Evolutionary conservation across 1,140 invertebrate species (phyloP).

Genomic region (Panonychus citri): DNA sequence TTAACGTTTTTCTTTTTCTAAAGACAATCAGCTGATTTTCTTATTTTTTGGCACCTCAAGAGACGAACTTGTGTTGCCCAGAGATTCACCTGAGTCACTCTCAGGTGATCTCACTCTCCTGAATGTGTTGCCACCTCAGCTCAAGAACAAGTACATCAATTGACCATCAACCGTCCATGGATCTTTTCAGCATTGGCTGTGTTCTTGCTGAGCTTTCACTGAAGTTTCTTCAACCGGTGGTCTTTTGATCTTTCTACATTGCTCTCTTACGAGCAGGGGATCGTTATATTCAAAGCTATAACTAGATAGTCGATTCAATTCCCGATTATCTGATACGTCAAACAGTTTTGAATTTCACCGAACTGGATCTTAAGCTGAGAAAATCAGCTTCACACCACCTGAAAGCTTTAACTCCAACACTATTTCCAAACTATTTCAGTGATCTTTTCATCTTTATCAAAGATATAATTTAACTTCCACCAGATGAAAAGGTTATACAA

Average conservation of each 20-base stretch:
- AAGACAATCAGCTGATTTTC: too few species aligned
- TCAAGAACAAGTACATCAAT: slow-evolving; percentile 4
- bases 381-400: slow-evolving; percentile 4
- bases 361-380: slow-evolving; percentile 7
- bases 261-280: slow-evolving; percentile 27
- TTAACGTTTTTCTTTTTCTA: too few species aligned
- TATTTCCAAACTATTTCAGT: slow-evolving; percentile 10
- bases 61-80: too few species aligned
- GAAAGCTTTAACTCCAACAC: not conserved
- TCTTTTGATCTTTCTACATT: slow-evolving; percentile 79
- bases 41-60: too few species aligned
- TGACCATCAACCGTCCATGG: slow-evolving; percentile 67
- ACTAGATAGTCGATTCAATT: slow-evolving; percentile 5
- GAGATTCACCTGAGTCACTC: too few species aligned
- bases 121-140: not conserved
- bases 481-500: slow-evolving; percentile 8
- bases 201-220: slow-evolving; percentile 73
- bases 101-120: not conserved
- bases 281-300: not conserved
- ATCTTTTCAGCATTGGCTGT: slow-evolving; percentile 71
- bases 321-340: slow-evolving; percentile 3
- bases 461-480: slow-evolving; percentile 1
- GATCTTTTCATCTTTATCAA: slow-evolving; percentile 4
- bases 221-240: slow-evolving; percentile 43
- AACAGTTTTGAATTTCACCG: slow-evolving; percentile 8